Evolutionary conservation across 1,140 invertebrate species (phyloP).

Genomic region (Melitaea cinxia): DNA sequence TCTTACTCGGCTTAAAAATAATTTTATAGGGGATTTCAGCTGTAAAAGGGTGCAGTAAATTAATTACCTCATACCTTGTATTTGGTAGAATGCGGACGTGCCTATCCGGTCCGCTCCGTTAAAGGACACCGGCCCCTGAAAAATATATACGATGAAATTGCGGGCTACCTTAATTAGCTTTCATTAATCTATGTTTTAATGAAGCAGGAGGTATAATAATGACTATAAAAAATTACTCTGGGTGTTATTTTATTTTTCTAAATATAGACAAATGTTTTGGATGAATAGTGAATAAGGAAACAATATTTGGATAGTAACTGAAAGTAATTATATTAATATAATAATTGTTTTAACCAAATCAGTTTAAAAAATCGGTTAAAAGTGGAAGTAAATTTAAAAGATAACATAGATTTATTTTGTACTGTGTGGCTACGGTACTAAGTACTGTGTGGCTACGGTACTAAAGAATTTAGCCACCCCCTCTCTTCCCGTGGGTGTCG

Average conservation of each 20-base stretch:
- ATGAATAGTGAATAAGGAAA: too few species aligned
- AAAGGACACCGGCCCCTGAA: constrained; percentile 93
- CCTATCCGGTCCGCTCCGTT: constrained; percentile 92
- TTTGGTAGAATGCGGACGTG: constrained; percentile 91
- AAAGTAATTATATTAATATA: too few species aligned
- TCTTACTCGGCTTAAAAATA: constrained; percentile 2
- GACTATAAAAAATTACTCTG: not conserved
- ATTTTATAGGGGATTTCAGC: not conserved
- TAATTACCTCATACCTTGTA: constrained; percentile 85
- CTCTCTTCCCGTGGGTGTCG: too few species aligned
- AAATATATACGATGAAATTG: constrained; percentile 27
- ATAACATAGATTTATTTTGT: too few species aligned
- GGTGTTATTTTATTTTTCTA: not conserved
- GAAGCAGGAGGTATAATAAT: not conserved
- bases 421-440: too few species aligned
- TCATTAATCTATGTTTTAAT: not conserved
- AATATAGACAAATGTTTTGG: not conserved
- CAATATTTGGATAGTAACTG: too few species aligned
- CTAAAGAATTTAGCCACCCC: too few species aligned
- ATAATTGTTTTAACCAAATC: too few species aligned
- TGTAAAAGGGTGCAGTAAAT: constrained; percentile 12
- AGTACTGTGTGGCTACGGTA: too few species aligned
- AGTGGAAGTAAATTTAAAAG: too few species aligned
- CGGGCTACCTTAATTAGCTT: not conserved
- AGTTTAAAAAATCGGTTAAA: too few species aligned